phyloP scores from a whole-genome alignment of 64 coral and sea anemone genomes.

The Pachyseris speciosa region DNA sequence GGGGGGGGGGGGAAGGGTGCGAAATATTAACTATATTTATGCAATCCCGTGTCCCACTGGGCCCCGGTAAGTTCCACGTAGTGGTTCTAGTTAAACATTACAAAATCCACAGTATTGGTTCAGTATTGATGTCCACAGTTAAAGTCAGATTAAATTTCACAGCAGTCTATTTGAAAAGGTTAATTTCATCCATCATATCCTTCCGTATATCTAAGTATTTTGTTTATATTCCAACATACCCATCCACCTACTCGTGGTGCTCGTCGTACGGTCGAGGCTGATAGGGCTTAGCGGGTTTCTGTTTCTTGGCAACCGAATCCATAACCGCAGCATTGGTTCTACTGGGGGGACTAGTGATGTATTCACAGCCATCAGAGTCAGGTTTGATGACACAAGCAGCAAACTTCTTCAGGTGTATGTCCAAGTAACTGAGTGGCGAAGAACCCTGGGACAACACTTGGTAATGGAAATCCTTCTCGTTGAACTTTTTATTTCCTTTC shows the following conservation, averaged over 20 bases:
- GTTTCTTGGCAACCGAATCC: not conserved
- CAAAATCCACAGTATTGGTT: too few species aligned
- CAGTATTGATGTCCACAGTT: too few species aligned
- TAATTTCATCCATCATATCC: too few species aligned
- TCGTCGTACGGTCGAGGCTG: conserved; percentile 33
- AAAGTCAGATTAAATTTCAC: too few species aligned
- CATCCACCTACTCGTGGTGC: conserved; percentile 20
- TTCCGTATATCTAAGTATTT: too few species aligned
- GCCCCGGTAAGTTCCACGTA: too few species aligned
- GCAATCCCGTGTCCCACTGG: too few species aligned
- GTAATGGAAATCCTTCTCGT: conserved; percentile 94
- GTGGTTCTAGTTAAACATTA: too few species aligned
- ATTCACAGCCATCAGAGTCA: conserved; percentile 59
- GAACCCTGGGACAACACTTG: conserved; percentile 92
- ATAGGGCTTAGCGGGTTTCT: conserved; percentile 8
- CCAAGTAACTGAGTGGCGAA: conserved; percentile 85
- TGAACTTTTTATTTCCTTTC: conserved; percentile 54
- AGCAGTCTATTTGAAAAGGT: too few species aligned
- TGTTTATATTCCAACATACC: not conserved
- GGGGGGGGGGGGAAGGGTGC: too few species aligned
- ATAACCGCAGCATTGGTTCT: not conserved
- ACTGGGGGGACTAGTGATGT: not conserved
- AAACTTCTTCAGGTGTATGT: conserved; percentile 77
- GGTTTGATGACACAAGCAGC: conserved; percentile 58
- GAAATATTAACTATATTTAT: too few species aligned